Conservation (phyloP, 1,140 invertebrate genomes). For the Aporrectodea caliginosa region DNA sequence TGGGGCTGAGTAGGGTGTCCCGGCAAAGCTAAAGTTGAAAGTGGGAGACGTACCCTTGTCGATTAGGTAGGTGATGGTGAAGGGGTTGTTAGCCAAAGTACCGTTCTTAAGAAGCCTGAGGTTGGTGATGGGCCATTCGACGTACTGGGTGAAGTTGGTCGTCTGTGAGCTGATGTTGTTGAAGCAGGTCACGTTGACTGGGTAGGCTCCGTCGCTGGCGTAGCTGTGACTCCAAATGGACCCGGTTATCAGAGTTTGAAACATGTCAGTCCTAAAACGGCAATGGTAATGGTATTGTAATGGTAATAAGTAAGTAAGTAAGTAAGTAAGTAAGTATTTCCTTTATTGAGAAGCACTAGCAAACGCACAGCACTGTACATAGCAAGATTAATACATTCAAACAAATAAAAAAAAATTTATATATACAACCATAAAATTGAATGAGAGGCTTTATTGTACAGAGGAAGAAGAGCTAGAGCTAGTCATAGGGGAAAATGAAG, state of each 20-base stretch:
- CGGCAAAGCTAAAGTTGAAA: slow-evolving; percentile 34
- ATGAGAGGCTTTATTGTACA: too few relatives aligned
- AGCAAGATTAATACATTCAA: too few relatives aligned
- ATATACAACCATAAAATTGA: too few relatives aligned
- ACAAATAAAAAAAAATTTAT: too few relatives aligned
- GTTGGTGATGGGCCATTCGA: slow-evolving; percentile 20
- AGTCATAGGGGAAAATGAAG: too few relatives aligned
- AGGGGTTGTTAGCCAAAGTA: not conserved
- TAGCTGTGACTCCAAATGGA: slow-evolving; percentile 38
- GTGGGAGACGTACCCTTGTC: slow-evolving; percentile 23
- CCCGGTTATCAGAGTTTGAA: slow-evolving; percentile 2
- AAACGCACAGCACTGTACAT: too few relatives aligned
- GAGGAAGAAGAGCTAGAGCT: too few relatives aligned
- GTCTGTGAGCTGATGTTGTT: slow-evolving; percentile 43
- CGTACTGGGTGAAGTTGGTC: slow-evolving; percentile 28
- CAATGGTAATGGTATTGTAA: slow-evolving; percentile 14
- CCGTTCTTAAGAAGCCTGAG: not conserved
- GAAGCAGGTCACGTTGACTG: slow-evolving; percentile 40
- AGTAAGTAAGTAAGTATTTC: too few relatives aligned
- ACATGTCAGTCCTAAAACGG: slow-evolving; percentile 3
- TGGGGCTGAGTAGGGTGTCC: not conserved
- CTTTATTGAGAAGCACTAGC: too few relatives aligned
- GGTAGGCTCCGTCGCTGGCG: slow-evolving; percentile 40
- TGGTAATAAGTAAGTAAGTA: too few relatives aligned
- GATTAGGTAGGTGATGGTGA: not conserved